Evolutionary conservation across 2,888 invertebrate genomes (phyloP).

Genomic region (Neocrepidodera transversa): DNA sequence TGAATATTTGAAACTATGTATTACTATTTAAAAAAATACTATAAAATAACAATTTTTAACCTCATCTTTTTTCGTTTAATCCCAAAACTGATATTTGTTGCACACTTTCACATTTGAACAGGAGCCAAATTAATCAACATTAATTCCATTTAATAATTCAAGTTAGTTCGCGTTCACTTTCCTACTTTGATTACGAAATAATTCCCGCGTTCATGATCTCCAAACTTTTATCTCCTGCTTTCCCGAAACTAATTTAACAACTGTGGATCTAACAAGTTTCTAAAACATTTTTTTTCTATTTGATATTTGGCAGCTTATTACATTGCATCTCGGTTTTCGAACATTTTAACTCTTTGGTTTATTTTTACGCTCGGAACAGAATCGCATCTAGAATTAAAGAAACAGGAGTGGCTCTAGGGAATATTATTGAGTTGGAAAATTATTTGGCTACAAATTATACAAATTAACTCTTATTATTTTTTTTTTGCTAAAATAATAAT

Average conservation of each 20-base stretch:
- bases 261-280: conserved; percentile 31
- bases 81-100: conserved; percentile 4
- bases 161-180: background rate
- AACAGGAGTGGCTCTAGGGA: too few relatives aligned
- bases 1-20: too few relatives aligned
- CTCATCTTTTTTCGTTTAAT: background rate
- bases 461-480: too few relatives aligned
- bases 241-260: conserved; percentile 14
- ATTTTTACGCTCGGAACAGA: conserved; percentile 12
- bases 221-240: background rate
- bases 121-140: conserved; percentile 11
- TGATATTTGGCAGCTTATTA: conserved; percentile 23
- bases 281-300: conserved; percentile 16
- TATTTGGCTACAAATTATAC: too few relatives aligned
- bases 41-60: too few relatives aligned
- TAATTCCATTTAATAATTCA: conserved; percentile 15
- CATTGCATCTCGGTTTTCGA: conserved; percentile 19
- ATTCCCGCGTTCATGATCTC: background rate
- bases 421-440: too few relatives aligned
- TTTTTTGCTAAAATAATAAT: too few relatives aligned
- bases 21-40: too few relatives aligned
- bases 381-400: background rate
- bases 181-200: conserved; percentile 8
- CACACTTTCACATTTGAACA: conserved; percentile 18
- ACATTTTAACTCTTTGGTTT: conserved; percentile 7